A percentile compares a stretch with the other conserved stretches of the same genome.
Evolutionary conservation across 2,797 vertebrate genomes (phyloP).

Genomic region (Darevskia mixta): DNA sequence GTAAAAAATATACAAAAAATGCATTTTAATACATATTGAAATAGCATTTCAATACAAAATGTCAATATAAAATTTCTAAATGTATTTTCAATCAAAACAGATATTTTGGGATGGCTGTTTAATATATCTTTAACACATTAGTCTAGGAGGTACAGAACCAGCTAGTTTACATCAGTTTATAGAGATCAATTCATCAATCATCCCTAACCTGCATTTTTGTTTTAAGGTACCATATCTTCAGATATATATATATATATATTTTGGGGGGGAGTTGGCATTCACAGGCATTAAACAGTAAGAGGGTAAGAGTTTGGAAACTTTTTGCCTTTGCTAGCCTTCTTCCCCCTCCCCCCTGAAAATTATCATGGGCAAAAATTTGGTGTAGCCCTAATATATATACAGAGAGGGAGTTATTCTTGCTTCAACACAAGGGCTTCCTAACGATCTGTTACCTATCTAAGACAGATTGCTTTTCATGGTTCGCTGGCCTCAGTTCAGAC

Average conservation of each 20-base stretch:
- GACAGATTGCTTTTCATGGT: constrained; percentile 85
- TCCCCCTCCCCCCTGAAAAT: background rate
- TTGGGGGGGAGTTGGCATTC: too few species aligned
- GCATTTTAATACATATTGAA: background rate
- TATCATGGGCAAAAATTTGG: constrained; percentile 28
- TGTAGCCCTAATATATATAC: constrained; percentile 57
- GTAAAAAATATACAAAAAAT: background rate
- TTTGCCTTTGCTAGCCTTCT: background rate
- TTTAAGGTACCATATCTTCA: background rate
- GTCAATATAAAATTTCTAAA: background rate
- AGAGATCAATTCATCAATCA: background rate
- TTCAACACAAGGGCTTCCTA: constrained; percentile 80
- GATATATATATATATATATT: too few species aligned
- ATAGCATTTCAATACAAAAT: background rate
- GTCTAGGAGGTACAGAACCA: background rate
- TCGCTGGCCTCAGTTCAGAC: constrained; percentile 77
- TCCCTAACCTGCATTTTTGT: background rate
- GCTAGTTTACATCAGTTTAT: background rate
- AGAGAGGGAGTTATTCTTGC: constrained; percentile 70
- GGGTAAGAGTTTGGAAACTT: background rate
- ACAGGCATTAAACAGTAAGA: too few species aligned
- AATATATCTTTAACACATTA: too few species aligned
- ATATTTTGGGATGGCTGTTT: background rate
- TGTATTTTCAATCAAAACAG: background rate
- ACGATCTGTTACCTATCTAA: constrained; percentile 83